Conservation (phyloP, 2,113 vertebrate species). For the Nicator chloris region DNA sequence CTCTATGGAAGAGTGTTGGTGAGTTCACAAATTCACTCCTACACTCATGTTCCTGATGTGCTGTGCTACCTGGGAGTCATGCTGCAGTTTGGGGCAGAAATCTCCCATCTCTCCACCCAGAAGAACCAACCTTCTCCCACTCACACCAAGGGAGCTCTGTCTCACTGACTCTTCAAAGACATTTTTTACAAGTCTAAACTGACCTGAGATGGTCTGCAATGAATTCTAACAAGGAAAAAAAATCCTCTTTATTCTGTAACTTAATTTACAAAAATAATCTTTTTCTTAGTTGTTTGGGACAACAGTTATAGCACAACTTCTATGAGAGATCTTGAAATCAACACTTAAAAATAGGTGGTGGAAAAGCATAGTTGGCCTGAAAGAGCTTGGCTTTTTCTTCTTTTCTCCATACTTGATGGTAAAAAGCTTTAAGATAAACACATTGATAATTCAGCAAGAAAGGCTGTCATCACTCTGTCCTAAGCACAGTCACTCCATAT, state of each 20-base stretch:
- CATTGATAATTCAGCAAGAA: background rate
- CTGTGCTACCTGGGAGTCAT: background rate
- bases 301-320: background rate
- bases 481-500: background rate
- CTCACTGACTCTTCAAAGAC: background rate
- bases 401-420: background rate
- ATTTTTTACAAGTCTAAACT: background rate
- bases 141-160: background rate
- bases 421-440: slow-evolving; percentile 1
- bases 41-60: background rate
- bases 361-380: background rate
- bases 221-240: background rate
- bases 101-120: background rate
- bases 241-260: background rate
- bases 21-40: background rate
- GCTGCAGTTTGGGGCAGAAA: background rate
- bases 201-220: background rate
- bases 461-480: slow-evolving; percentile 12
- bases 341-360: background rate
- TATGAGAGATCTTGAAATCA: background rate
- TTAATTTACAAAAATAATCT: background rate
- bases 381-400: background rate
- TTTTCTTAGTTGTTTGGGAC: background rate
- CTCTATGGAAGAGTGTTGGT: background rate
- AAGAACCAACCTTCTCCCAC: background rate